Conservation (phyloP, 2,888 invertebrate genomes). For the Agrotis puta region DNA sequence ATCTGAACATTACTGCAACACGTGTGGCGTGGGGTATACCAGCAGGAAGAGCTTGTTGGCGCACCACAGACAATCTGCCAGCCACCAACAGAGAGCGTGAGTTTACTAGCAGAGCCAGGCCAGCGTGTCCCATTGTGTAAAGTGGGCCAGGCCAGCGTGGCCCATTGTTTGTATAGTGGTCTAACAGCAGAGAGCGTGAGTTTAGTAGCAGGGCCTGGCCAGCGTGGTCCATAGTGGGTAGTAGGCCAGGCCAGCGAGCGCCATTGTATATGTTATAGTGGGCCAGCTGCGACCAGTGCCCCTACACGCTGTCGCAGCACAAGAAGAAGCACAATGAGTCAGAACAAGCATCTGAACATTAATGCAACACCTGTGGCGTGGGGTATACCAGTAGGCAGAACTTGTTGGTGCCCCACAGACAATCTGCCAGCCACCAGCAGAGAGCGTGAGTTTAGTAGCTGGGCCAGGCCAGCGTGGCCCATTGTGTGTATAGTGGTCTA, state of each 20-base stretch:
- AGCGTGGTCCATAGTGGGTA: background rate
- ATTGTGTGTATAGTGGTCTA: background rate
- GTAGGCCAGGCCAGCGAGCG: no score
- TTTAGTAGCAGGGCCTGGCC: background rate
- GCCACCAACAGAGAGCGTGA: conserved; percentile 79
- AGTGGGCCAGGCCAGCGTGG: background rate
- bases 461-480: background rate
- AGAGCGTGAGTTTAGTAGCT: conserved; percentile 72
- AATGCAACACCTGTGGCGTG: conserved; percentile 71
- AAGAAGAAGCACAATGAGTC: conserved; percentile 70
- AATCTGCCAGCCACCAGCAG: conserved; percentile 74
- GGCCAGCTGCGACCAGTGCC: conserved; percentile 77
- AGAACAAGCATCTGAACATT: conserved; percentile 36
- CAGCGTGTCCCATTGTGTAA: background rate
- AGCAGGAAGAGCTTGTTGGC: conserved; percentile 76
- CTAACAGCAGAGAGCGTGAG: no score
- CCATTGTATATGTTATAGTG: background rate
- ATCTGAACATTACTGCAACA: conserved; percentile 64
- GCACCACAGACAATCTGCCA: conserved; percentile 73
- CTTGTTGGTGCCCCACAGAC: conserved; percentile 75
- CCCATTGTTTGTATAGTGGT: no score
- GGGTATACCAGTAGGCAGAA: conserved; percentile 73
- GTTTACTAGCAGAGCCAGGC: conserved; percentile 35
- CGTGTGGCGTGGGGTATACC: conserved; percentile 70
- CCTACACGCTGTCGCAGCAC: conserved; percentile 80